A percentile compares a stretch with the other conserved stretches of the same genome.
Conservation (phyloP, 2,113 vertebrate species). For the cat (Felis catus) region DNA sequence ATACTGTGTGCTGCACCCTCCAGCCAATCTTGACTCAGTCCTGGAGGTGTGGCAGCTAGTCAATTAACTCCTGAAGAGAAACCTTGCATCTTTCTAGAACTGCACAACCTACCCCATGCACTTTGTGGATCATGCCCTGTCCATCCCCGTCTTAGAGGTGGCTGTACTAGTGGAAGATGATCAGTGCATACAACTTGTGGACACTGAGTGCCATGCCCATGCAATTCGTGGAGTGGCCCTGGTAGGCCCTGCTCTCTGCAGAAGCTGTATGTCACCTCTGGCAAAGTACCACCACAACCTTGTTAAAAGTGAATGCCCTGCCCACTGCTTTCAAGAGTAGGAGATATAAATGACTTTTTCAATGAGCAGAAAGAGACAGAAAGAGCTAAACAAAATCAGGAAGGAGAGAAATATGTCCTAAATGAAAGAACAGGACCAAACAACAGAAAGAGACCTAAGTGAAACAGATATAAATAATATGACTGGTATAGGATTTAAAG, state of each 20-base stretch:
- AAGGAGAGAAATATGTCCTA: background rate
- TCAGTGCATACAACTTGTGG: background rate
- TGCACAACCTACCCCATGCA: background rate
- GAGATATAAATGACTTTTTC: background rate
- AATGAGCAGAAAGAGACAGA: background rate
- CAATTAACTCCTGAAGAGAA: background rate
- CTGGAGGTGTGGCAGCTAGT: background rate
- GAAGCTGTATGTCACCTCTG: background rate
- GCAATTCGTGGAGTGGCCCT: background rate
- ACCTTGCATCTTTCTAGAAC: background rate
- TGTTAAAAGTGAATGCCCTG: background rate
- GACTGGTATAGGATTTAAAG: no score
- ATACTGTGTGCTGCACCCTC: background rate
- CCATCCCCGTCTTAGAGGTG: background rate
- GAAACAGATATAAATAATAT: background rate
- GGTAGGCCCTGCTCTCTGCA: background rate
- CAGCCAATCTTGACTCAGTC: background rate
- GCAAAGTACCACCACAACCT: background rate
- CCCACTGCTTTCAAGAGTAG: background rate
- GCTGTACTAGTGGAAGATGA: background rate
- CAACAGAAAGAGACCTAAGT: background rate
- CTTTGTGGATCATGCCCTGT: background rate
- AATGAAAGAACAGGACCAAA: background rate
- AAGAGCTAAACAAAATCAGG: background rate
- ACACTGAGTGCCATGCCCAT: background rate